Evolutionary conservation across 2,113 vertebrate species (phyloP).

Genomic region (Drymodes brunneopygia): DNA sequence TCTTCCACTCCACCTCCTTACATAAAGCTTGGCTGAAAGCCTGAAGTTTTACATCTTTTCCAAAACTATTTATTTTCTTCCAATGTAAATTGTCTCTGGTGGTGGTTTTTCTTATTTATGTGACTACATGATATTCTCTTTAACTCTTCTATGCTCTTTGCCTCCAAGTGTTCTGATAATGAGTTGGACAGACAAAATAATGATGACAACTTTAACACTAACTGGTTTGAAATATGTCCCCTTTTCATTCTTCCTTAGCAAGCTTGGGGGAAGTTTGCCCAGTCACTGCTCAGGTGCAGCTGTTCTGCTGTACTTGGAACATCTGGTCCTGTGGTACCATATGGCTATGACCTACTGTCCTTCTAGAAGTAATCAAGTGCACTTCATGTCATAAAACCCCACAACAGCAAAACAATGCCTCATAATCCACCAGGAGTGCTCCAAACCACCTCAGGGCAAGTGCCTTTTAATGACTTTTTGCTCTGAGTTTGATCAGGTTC

Average conservation of each 20-base stretch:
- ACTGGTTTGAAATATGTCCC: background rate
- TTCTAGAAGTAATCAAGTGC: slow-evolving; percentile 6
- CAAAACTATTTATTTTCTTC: slow-evolving; percentile 14
- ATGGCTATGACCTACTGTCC: background rate
- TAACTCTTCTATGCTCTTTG: background rate
- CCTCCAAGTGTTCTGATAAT: background rate
- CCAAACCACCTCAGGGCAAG: background rate
- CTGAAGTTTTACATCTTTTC: slow-evolving; percentile 16
- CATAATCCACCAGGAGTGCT: slow-evolving; percentile 1
- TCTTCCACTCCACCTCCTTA: background rate
- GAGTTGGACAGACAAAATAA: background rate
- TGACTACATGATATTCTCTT: background rate
- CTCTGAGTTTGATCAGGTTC: slow-evolving; percentile 19
- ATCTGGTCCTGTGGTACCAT: slow-evolving; percentile 17
- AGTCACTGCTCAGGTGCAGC: background rate
- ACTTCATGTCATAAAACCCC: background rate
- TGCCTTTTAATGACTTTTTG: slow-evolving; percentile 19
- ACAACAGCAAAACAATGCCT: slow-evolving; percentile 11
- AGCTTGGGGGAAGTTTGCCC: background rate
- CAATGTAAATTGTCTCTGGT: slow-evolving; percentile 4
- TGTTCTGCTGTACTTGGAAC: background rate
- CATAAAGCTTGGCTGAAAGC: slow-evolving; percentile 28
- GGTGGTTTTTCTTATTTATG: background rate
- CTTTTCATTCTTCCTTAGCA: background rate
- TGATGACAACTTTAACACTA: background rate